Evolutionary conservation across 2,113 vertebrate genomes (phyloP).

Genomic region (Isichthys henryi): DNA sequence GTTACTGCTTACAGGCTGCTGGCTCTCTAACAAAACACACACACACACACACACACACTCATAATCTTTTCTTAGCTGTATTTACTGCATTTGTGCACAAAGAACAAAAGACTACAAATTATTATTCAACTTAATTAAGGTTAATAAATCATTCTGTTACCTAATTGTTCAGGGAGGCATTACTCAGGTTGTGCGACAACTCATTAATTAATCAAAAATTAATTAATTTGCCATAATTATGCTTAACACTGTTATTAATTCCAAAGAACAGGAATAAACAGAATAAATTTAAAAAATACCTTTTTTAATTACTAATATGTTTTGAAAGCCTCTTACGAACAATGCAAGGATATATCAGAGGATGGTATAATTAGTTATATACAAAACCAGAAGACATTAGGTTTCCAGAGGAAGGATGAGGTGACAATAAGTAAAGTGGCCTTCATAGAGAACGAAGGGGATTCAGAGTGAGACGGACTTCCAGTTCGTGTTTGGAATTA

Average conservation of each 20-base stretch:
- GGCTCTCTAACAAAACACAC: neutral
- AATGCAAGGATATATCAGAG: neutral
- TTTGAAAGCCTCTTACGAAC: neutral
- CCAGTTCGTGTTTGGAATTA: neutral
- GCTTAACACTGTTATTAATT: slow-evolving; percentile 8
- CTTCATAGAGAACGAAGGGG: neutral
- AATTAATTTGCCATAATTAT: slow-evolving; percentile 4
- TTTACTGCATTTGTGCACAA: neutral
- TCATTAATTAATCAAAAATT: slow-evolving; percentile 2
- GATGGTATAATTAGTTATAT: neutral
- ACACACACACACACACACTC: neutral
- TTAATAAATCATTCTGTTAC: slow-evolving; percentile 14
- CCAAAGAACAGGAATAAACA: neutral
- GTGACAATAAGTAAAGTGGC: neutral
- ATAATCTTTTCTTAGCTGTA: neutral
- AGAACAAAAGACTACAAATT: neutral
- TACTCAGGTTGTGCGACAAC: neutral
- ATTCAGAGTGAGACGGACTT: neutral
- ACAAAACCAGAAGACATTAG: neutral
- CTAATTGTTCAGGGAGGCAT: neutral
- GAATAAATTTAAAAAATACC: neutral
- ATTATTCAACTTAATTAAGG: slow-evolving; percentile 9
- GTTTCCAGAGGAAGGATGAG: neutral
- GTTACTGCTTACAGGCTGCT: neutral
- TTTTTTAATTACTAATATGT: neutral